These are phyloP conservation scores for Nettapus auritus DNA, from an alignment of 2,113 vertebrate species.

Conservation along the genomic window DNA sequence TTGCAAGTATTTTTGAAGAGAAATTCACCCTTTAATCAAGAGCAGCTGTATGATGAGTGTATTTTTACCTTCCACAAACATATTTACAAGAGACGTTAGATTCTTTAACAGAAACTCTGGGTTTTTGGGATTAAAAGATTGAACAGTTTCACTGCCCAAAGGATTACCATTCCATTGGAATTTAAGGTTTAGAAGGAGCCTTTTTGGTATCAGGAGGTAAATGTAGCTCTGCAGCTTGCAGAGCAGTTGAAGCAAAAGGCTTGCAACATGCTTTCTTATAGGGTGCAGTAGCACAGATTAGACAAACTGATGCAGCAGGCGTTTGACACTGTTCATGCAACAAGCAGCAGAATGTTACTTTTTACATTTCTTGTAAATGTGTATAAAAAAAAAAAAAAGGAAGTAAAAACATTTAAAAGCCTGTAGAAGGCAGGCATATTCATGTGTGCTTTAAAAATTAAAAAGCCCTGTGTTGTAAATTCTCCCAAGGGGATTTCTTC, in stretches of 20 bases:
- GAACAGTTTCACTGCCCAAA: not conserved
- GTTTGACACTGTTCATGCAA: not conserved
- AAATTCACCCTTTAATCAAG: not conserved
- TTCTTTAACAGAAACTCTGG: not conserved
- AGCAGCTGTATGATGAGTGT: not conserved
- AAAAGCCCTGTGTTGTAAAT: not conserved
- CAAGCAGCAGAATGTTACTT: not conserved
- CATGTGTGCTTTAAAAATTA: not conserved
- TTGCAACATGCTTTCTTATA: not conserved
- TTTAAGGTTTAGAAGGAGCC: not conserved
- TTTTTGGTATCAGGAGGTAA: not conserved
- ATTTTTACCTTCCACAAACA: not conserved
- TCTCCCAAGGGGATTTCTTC: not conserved
- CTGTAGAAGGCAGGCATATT: not conserved
- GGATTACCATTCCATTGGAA: not conserved
- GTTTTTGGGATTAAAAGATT: not conserved
- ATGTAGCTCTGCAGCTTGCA: not conserved
- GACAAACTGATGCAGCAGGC: not conserved
- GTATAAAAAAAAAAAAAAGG: not conserved
- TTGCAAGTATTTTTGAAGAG: not conserved
- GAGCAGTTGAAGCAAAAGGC: not conserved
- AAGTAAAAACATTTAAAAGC: not conserved
- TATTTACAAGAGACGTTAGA: not conserved
- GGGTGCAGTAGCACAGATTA: not conserved
- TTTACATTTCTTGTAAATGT: not conserved